phyloP scores from a whole-genome alignment of 1,140 invertebrate genomes.

The Sycobia sp. region DNA sequence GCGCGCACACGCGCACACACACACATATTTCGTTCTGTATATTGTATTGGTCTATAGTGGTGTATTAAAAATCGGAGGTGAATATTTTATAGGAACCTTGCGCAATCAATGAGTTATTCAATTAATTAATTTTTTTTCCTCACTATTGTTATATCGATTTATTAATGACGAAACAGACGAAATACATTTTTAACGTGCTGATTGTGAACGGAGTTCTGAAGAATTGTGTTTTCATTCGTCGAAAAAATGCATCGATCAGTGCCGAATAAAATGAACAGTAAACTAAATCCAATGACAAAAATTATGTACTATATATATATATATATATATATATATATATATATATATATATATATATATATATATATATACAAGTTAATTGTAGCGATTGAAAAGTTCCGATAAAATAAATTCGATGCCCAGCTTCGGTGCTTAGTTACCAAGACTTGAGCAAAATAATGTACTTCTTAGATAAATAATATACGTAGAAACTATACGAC shows the following conservation, averaged over 20 bases:
- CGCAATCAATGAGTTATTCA: conserved; percentile 13
- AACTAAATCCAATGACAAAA: too few species aligned
- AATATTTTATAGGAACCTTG: conserved; percentile 5
- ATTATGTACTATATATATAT: too few species aligned
- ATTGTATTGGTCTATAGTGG: too few species aligned
- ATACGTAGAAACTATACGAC: conserved; percentile 26
- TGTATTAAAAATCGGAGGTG: too few species aligned
- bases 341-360: too few species aligned
- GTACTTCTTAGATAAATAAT: conserved; percentile 28
- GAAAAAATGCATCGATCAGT: conserved; percentile 13
- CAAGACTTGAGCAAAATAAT: conserved; percentile 32
- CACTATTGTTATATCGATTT: conserved; percentile 4
- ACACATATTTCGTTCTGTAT: too few species aligned
- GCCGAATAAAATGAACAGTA: conserved; percentile 15
- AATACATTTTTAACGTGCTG: not conserved
- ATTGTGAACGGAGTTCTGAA: conserved; percentile 17
- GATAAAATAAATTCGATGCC: conserved; percentile 33
- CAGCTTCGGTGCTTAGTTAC: conserved; percentile 37
- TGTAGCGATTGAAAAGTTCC: conserved; percentile 51
- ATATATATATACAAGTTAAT: too few species aligned
- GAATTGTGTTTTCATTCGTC: not conserved
- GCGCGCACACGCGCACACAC: too few species aligned
- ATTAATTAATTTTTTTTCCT: not conserved
- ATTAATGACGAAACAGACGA: not conserved
- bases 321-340: too few species aligned